phyloP scores from a whole-genome alignment of 2,888 invertebrate species.

The Danaus chrysippus region DNA sequence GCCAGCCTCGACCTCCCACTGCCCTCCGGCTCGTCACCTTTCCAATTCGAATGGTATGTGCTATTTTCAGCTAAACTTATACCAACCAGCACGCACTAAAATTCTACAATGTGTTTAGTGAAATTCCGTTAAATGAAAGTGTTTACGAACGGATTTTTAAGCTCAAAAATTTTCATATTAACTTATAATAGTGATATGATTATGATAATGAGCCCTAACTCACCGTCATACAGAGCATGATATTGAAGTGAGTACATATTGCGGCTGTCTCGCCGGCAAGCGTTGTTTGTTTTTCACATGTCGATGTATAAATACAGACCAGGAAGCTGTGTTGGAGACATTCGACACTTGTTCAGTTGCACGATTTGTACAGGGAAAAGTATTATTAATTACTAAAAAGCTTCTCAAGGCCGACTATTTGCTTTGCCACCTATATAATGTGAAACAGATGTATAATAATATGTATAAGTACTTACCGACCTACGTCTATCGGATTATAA shows the following conservation, averaged over 20 bases:
- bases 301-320: constrained; percentile 72
- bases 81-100: constrained; percentile 22
- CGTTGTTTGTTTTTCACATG: constrained; percentile 73
- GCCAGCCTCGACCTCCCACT: constrained; percentile 51
- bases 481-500: constrained; percentile 10
- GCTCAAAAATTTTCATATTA: not conserved
- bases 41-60: constrained; percentile 65
- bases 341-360: constrained; percentile 47
- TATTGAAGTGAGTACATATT: constrained; percentile 22
- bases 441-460: constrained; percentile 11
- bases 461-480: not conserved
- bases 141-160: not conserved
- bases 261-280: constrained; percentile 47
- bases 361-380: not conserved
- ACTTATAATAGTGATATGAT: not conserved
- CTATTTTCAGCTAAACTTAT: constrained; percentile 36
- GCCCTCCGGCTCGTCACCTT: constrained; percentile 64
- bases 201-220: constrained; percentile 25
- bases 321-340: constrained; percentile 59
- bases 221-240: constrained; percentile 33
- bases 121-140: constrained; percentile 7
- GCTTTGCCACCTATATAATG: constrained; percentile 9
- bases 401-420: constrained; percentile 4
- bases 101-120: constrained; percentile 16
- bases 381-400: not conserved